A percentile compares a stretch with the other conserved stretches of the same genome.
Evolutionary conservation across 2,888 invertebrate species (phyloP).

Genomic region (Apotomis turbidana): DNA sequence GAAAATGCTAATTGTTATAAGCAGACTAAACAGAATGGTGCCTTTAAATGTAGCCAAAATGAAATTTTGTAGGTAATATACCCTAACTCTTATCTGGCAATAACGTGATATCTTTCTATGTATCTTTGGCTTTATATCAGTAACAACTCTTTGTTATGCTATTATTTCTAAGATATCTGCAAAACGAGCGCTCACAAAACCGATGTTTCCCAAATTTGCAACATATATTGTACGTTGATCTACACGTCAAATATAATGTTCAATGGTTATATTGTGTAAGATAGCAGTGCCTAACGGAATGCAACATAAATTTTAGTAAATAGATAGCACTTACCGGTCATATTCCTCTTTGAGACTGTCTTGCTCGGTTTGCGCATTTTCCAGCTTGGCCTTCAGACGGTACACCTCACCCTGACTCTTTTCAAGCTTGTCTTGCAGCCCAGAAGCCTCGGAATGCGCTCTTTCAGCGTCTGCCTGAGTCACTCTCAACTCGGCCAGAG

Average conservation of each 20-base stretch:
- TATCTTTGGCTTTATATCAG: too few relatives aligned
- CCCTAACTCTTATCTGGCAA: too few relatives aligned
- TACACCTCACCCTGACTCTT: conserved; percentile 98
- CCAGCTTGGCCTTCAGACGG: conserved; percentile 95
- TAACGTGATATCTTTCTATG: too few relatives aligned
- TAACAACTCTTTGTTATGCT: too few relatives aligned
- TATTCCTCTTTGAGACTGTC: conserved; percentile 96
- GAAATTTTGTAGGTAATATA: too few relatives aligned
- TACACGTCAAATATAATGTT: not conserved
- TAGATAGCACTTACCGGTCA: conserved; percentile 83
- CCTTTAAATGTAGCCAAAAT: too few relatives aligned
- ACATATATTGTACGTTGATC: not conserved
- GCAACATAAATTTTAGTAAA: not conserved
- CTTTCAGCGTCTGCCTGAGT: conserved; percentile 96
- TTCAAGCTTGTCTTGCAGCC: conserved; percentile 95
- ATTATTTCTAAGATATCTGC: conserved; percentile 11
- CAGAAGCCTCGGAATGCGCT: conserved; percentile 91
- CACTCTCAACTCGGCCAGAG: conserved; percentile 95
- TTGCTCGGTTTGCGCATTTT: conserved; percentile 97
- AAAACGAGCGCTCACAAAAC: conserved; percentile 6
- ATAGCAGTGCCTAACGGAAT: not conserved
- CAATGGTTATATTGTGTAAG: not conserved
- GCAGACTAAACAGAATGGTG: not conserved
- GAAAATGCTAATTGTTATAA: not conserved
- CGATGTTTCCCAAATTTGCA: conserved; percentile 10